These are phyloP conservation scores for Callospermophilus lateralis DNA, from an alignment of 2,113 vertebrate species.

Conservation along the genomic window DNA sequence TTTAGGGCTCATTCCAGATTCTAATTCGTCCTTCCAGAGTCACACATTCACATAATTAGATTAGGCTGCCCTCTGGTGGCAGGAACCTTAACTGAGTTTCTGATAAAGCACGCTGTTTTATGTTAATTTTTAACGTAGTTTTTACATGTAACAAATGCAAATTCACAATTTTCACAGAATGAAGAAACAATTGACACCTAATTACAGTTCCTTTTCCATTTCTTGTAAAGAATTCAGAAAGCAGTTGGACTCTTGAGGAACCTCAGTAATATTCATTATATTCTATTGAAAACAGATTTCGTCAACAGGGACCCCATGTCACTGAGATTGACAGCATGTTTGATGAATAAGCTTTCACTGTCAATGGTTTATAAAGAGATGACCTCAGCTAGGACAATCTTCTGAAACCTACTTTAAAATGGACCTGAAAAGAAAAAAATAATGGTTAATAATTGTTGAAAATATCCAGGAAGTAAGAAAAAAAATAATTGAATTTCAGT, in stretches of 20 bases:
- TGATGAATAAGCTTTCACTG: background rate
- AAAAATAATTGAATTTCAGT: background rate
- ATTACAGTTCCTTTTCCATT: background rate
- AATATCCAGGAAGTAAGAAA: conserved; percentile 7
- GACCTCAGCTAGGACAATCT: background rate
- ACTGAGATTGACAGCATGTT: background rate
- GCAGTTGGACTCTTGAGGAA: background rate
- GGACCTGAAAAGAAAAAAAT: background rate
- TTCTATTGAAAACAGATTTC: background rate
- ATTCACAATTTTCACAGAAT: background rate
- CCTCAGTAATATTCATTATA: background rate
- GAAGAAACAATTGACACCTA: background rate
- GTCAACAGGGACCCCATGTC: conserved; percentile 7
- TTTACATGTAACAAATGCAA: background rate
- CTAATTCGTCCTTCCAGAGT: background rate
- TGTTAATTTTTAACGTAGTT: background rate
- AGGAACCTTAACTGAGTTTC: background rate
- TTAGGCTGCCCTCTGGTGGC: conserved; percentile 86
- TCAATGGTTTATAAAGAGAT: background rate
- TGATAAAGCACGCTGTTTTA: background rate
- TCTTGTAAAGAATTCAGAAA: conserved; percentile 55
- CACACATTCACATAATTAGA: conserved; percentile 13
- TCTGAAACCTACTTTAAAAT: background rate
- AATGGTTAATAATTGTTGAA: background rate
- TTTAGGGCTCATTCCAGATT: background rate